Evolutionary conservation across 53 echinoderm and acorn worm species (phyloP), one percentile per base, ranked within the genome.

Genomic region (Echinometra lucunter): DNA sequence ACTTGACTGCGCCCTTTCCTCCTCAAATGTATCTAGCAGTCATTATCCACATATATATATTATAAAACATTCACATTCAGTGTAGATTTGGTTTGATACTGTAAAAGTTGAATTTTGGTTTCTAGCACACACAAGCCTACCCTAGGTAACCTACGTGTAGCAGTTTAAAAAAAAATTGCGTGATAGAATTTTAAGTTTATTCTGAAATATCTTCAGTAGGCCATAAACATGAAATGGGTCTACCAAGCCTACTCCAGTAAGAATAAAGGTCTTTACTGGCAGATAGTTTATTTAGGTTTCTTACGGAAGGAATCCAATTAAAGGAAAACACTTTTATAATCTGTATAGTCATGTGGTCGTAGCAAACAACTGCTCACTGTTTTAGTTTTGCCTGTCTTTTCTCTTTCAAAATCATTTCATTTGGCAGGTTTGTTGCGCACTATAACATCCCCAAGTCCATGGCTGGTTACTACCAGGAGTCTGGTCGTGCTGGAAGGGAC

Each of bases 391-490:
- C 27, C 44, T 37, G 5, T 32, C 42, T 66, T 92, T 27, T 44
- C 10, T 92, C 63, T 6, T 6, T 44, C 35, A 45, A 45, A 15
- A 21, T 6, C 38, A 37, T 74, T 74, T 35, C 27, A 60, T 69
- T 44, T 21, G 63, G 58, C 63, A 98, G 99, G 94, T 98, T 98
- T 96, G 99, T 98, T 37, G 97, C 97, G 6, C 99, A 98, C 81
- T 96, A 95, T 91, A 97, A 95, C 92, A 94, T 98, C 57, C 97
- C 99, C 12, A 97, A 97, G 91, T 97, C 99, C n/a, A 98, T 98
- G 99, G 99, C 97, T 30, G 99, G 97, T 6, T 98, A 98, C 74
- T 98, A 98, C 69, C 97, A 97, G 80, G 98, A 98, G 44, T 98
- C 97, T n/a, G 99, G 97, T 1, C 80, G 99, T 67, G 99, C 99